Percentiles rank a stretch among this genome's conserved stretches.
phyloP scores from a whole-genome alignment of 2,888 invertebrate species.

The Sesia apiformis region DNA sequence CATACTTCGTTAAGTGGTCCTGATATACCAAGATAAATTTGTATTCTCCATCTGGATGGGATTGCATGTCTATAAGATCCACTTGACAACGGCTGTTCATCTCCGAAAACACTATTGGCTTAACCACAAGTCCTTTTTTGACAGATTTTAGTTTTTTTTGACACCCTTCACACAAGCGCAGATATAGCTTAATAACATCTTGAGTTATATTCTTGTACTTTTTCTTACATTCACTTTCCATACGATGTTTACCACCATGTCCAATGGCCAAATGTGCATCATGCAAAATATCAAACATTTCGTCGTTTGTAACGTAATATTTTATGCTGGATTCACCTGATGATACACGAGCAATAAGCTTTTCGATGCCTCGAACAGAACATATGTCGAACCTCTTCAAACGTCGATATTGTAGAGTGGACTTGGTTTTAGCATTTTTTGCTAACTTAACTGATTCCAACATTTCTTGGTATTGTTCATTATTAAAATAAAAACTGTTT shows the following conservation, averaged over 20 bases:
- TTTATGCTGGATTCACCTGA: not conserved
- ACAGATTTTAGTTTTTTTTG: slow-evolving; percentile 13
- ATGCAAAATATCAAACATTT: not conserved
- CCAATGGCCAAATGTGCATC: not conserved
- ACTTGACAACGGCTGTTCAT: slow-evolving; percentile 31
- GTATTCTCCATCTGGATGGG: slow-evolving; percentile 23
- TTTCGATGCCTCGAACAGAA: not conserved
- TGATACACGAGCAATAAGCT: not conserved
- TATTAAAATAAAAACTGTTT: too few species aligned
- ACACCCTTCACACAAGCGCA: slow-evolving; percentile 11
- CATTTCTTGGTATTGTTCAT: too few species aligned
- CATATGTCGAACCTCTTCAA: not conserved
- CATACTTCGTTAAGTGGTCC: slow-evolving; percentile 27
- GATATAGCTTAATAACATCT: slow-evolving; percentile 11
- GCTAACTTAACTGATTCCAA: not conserved
- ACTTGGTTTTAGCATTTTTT: not conserved
- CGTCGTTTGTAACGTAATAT: not conserved
- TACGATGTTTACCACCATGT: not conserved
- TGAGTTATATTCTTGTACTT: slow-evolving; percentile 13
- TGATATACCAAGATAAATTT: slow-evolving; percentile 29
- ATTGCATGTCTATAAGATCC: slow-evolving; percentile 35
- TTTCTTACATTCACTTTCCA: slow-evolving; percentile 7
- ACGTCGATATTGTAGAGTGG: not conserved
- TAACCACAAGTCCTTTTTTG: slow-evolving; percentile 22
- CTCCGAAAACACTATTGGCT: slow-evolving; percentile 17